Evolutionary conservation across 1,140 invertebrate species (phyloP), one percentile per base, ranked within the genome.

Genomic region (Papilio helenus): DNA sequence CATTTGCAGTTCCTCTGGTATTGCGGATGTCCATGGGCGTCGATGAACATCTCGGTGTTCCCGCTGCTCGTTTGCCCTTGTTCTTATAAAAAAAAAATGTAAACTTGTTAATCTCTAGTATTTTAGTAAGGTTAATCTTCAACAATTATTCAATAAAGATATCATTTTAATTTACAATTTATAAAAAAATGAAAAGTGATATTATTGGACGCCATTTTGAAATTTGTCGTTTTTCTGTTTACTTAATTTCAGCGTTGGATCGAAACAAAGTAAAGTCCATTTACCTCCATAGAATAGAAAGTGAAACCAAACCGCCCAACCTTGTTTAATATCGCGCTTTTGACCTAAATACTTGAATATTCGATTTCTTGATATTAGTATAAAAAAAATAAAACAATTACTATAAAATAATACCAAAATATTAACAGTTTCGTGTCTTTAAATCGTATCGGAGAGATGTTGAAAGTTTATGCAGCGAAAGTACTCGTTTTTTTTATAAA

Each of bases 251-350:
- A 0, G 7, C 7, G 23, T 23, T 68, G 61, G 0, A 34, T 29
- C 14, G 51, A 55, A 68, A 68, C 61, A 1, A 29, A 3, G 58
- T 68, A 29, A 29, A 68, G 61, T 68, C 61, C 26, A 68, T 68
- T 68, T 68, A 68, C 26, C 61, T 68, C 61, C 26, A 68, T 68
- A 26, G 61, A 68, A 68, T 68, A 3, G 61, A 68, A 68, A 68
- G 61, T 68, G 61, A 68, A 68, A 68, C 16, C 61, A 29, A 29
- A 68, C 61, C 61, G 61, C 23, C 12, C 26, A 68, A 68, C 61
- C 61, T 68, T 68, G 61, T 68, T 68, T 68, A 29, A 68, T 29
- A 12, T 68, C 61, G 61, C 23, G 61, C 23, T 68, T 68, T 68
- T 68, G 61, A 68, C 61, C 61, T 29, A 68, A 68, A 68, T 68